These are phyloP conservation scores for Nomada lathburiana DNA, from an alignment of 2,888 invertebrate genomes.

Conservation along the genomic window DNA sequence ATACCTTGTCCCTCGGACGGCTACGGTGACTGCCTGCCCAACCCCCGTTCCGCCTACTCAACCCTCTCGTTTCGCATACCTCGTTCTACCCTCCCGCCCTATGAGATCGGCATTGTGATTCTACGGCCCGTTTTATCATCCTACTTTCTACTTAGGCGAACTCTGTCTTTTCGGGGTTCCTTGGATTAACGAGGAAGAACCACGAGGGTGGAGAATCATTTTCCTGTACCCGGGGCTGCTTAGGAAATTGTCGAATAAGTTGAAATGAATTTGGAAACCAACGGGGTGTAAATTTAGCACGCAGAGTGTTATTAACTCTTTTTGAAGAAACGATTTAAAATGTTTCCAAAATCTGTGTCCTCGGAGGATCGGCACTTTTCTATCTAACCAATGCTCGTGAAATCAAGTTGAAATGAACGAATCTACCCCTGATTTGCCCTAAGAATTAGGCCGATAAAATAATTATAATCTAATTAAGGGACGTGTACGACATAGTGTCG, in stretches of 20 bases:
- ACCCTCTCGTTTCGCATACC: conserved; percentile 55
- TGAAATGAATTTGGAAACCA: background rate
- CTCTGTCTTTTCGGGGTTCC: background rate
- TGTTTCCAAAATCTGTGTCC: no score
- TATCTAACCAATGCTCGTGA: no score
- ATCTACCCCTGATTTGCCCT: no score
- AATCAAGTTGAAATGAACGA: no score
- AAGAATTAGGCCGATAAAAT: no score
- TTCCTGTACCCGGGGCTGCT: background rate
- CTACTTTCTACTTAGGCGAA: background rate
- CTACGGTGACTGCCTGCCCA: conserved; percentile 42
- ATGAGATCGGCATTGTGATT: conserved; percentile 19
- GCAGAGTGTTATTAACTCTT: no score
- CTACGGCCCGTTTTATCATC: background rate
- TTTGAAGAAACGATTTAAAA: no score
- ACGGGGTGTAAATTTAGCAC: background rate
- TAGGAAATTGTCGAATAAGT: no score
- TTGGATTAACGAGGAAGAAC: background rate
- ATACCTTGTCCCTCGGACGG: conserved; percentile 73
- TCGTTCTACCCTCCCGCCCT: conserved; percentile 28
- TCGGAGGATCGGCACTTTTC: no score
- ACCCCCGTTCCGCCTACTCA: conserved; percentile 34
- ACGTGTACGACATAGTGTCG: no score
- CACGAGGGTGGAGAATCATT: background rate
- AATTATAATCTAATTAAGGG: no score